These are phyloP conservation scores for Sebastes cheni DNA, from an alignment of 2,797 vertebrate species.

Conservation along the genomic window DNA sequence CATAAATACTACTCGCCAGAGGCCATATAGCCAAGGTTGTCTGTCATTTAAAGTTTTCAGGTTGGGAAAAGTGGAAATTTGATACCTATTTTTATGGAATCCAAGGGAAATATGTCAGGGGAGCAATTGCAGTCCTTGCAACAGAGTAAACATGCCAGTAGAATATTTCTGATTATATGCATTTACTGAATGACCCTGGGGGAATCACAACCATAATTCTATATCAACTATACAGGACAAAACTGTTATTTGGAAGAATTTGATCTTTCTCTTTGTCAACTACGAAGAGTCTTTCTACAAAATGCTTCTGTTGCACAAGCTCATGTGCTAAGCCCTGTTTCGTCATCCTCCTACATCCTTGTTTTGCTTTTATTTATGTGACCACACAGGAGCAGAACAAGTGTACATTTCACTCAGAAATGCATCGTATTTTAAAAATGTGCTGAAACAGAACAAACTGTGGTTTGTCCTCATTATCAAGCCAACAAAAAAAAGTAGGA, in stretches of 20 bases:
- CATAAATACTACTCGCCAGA: neutral
- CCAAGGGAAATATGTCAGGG: neutral
- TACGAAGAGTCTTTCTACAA: neutral
- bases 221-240: neutral
- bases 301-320: slow-evolving; percentile 24
- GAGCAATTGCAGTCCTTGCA: neutral
- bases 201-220: accelerated
- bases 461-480: slow-evolving; percentile 31
- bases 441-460: slow-evolving; percentile 10
- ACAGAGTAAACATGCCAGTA: neutral
- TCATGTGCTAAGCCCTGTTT: neutral
- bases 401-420: slow-evolving; percentile 4
- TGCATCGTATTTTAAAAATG: neutral
- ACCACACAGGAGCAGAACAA: neutral
- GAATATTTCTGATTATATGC: neutral
- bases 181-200: neutral
- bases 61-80: neutral
- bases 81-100: neutral
- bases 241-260: neutral
- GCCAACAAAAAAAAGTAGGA: slow-evolving; percentile 36
- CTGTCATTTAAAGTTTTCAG: neutral
- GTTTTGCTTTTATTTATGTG: slow-evolving; percentile 21
- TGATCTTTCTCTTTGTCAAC: neutral
- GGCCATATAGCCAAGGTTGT: neutral
- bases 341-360: slow-evolving; percentile 1